phyloP scores from a whole-genome alignment of 2,888 invertebrate genomes.

The Gisinianus flammeolus region DNA sequence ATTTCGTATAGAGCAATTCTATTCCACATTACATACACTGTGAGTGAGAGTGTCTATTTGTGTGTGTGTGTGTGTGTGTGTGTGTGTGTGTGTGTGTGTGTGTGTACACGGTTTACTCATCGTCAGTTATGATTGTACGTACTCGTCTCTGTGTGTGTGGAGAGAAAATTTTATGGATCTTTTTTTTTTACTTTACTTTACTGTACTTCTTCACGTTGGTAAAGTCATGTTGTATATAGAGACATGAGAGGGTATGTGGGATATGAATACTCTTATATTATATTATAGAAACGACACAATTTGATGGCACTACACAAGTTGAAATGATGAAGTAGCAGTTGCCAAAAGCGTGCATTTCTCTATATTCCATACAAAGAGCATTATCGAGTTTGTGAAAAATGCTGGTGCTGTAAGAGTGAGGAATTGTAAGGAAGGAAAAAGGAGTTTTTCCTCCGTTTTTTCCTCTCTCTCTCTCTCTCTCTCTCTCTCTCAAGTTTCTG shows the following conservation, averaged over 20 bases:
- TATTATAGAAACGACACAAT: no score
- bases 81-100: constrained; percentile 5
- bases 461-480: background rate
- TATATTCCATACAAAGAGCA: constrained; percentile 33
- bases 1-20: background rate
- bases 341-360: constrained; percentile 32
- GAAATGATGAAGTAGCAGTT: constrained; percentile 35
- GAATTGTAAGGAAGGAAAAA: constrained; percentile 25
- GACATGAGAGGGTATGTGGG: background rate
- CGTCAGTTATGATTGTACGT: background rate
- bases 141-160: background rate
- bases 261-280: no score
- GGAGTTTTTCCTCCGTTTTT: constrained; percentile 12
- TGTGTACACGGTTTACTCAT: background rate
- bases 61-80: no score
- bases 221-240: background rate
- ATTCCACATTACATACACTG: background rate
- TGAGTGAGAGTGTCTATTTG: no score
- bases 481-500: background rate
- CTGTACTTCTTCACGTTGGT: no score
- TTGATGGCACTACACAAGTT: background rate
- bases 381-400: constrained; percentile 34
- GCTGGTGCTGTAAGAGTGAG: constrained; percentile 19
- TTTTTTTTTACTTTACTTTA: no score
- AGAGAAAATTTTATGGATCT: background rate